Percentiles rank a stretch among this genome's conserved stretches.
Evolutionary conservation across 1,140 invertebrate species (phyloP).

Genomic region (Diploscapter pachys): DNA sequence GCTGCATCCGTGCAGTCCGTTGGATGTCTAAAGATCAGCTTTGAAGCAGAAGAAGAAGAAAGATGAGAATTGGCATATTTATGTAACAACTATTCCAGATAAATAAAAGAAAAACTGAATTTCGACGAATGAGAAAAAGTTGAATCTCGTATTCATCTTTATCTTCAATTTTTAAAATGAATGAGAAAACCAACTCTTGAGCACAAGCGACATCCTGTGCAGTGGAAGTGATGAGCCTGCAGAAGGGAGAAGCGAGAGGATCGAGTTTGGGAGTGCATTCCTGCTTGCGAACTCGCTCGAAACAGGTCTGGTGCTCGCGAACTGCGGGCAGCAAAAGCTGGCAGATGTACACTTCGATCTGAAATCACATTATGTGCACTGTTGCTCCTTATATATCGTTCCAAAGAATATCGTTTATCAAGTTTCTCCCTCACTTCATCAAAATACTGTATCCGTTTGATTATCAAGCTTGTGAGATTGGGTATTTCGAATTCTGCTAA

Average conservation of each 20-base stretch:
- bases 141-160: too few species aligned
- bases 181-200: not conserved
- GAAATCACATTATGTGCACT: conserved; percentile 18
- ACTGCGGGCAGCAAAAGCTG: conserved; percentile 52
- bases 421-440: too few species aligned
- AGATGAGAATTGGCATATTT: not conserved
- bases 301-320: conserved; percentile 46
- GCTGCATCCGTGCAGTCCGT: conserved; percentile 43
- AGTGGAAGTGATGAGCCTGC: conserved; percentile 38
- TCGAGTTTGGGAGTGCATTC: conserved; percentile 24
- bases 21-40: not conserved
- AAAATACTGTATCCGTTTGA: too few species aligned
- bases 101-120: too few species aligned
- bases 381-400: conserved; percentile 38
- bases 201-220: conserved; percentile 42
- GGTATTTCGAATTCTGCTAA: too few species aligned
- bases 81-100: too few species aligned
- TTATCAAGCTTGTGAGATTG: too few species aligned
- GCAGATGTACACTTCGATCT: conserved; percentile 48
- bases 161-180: too few species aligned
- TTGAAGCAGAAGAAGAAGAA: conserved; percentile 8
- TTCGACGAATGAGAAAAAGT: too few species aligned
- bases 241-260: conserved; percentile 34
- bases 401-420: too few species aligned
- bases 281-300: conserved; percentile 28